Conservation (phyloP, 2,888 invertebrate genomes). For the Drosophila kambysellisi region DNA sequence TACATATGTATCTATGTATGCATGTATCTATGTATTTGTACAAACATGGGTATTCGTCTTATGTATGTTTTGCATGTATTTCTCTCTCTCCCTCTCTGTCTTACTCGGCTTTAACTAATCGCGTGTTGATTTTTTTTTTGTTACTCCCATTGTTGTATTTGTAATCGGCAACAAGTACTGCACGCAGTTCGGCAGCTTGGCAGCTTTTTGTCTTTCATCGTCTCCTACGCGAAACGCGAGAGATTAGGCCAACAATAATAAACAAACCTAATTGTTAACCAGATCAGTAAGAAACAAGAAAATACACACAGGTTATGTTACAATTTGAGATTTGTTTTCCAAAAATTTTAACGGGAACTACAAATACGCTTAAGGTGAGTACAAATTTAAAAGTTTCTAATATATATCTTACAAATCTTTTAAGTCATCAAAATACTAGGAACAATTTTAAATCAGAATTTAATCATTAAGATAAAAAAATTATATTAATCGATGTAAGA, state of each 20-base stretch:
- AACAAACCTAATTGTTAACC: conserved; percentile 61
- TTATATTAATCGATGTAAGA: background rate
- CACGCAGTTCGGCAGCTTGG: conserved; percentile 25
- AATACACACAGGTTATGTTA: conserved; percentile 14
- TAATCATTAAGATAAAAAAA: background rate
- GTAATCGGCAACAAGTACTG: conserved; percentile 54
- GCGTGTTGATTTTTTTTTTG: conserved; percentile 48
- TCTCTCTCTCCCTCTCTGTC: conserved; percentile 28
- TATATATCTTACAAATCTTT: background rate
- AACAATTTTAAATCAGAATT: background rate
- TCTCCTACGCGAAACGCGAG: conserved; percentile 48
- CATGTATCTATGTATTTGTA: conserved; percentile 20
- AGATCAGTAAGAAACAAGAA: conserved; percentile 44
- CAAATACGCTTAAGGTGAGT: conserved; percentile 26
- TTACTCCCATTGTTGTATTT: conserved; percentile 12
- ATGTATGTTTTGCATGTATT: conserved; percentile 49
- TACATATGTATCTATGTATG: conserved; percentile 22
- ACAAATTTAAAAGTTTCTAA: background rate
- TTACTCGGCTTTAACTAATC: conserved; percentile 50
- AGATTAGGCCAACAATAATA: conserved; percentile 60
- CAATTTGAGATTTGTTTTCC: conserved; percentile 36
- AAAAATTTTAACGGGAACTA: conserved; percentile 20
- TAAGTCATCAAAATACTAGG: background rate
- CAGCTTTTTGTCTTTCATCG: conserved; percentile 44
- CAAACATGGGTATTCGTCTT: no score